Evolutionary conservation across 2,797 vertebrate genomes (phyloP), one percentile per base, ranked within the genome.

Genomic region (Coluber constrictor): DNA sequence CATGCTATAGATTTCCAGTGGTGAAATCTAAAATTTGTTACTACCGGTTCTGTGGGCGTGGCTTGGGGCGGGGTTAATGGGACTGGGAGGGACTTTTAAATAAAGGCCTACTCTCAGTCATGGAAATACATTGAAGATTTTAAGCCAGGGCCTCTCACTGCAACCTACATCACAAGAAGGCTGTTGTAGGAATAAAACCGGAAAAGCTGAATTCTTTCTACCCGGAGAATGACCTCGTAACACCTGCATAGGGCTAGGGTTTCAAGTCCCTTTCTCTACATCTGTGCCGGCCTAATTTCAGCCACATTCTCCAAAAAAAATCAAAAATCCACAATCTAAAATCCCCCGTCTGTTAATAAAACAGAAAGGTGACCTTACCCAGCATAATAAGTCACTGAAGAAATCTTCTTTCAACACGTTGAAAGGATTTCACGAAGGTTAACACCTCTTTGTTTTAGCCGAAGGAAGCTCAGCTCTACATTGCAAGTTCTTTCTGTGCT

Each of bases 291-390:
- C 60, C 60, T 60, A 63, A 95, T 93, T 83, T 96, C 88, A 96
- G 90, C 66, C 63, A 93, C 88, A 10, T 96, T 97, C 96, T 96
- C 95, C 93, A 74, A 47, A 51, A 47, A 51, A 93, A 95, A 97
- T 97, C 95, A 94, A 96, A 97, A 97, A 95, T 96, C 96, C 93
- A 97, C 29, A 94, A 97, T 96, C 95, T 97, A 92, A 94, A 97
- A 93, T 87, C 88, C 29, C 96, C 96, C 47, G 47, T 97, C 96
- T 97, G 94, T 95, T 97, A 97, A 96, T 97, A 97, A 98, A 97
- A 98, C 95, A 94, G 96, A 98, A 98, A 98, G 96, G 97, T 98
- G 96, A 98, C 97, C 97, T 98, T 98, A 96, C 94, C 94, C 96
- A 97, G 97, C 98, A 97, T 97, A 98, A 98, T 97, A 97, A 97